Evolutionary conservation across 92 coral and sea anemone species (phyloP).

Genomic region (Siderastrea radians): DNA sequence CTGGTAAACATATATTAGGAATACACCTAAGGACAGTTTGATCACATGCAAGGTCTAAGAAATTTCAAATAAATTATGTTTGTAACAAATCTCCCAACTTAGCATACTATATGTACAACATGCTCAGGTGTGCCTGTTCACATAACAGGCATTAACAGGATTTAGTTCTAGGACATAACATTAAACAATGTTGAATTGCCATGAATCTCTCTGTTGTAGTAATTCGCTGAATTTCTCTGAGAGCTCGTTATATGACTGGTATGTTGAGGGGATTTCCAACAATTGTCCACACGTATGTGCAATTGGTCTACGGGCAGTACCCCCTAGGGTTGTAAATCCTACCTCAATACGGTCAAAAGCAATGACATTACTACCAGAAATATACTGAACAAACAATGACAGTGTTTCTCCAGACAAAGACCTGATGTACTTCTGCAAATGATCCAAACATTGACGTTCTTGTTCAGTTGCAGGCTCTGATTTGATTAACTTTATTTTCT

Average conservation of each 20-base stretch:
- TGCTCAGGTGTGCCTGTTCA: background rate
- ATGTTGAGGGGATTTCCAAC: constrained; percentile 26
- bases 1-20: no score
- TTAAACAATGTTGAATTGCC: constrained; percentile 4
- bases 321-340: constrained; percentile 15
- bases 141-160: background rate
- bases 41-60: no score
- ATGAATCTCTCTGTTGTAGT: constrained; percentile 1
- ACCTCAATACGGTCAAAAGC: constrained; percentile 41
- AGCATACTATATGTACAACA: background rate
- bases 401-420: constrained; percentile 20
- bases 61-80: background rate
- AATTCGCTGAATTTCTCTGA: constrained; percentile 38
- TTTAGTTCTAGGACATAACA: no score
- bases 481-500: constrained; percentile 28
- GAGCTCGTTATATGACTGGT: constrained; percentile 39
- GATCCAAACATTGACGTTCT: constrained; percentile 54
- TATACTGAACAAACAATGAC: background rate
- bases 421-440: constrained; percentile 42
- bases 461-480: constrained; percentile 40
- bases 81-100: background rate
- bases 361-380: constrained; percentile 50
- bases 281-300: constrained; percentile 62
- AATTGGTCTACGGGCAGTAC: background rate
- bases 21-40: no score